Evolutionary conservation across 1,140 invertebrate genomes (phyloP).

Genomic region (Colletes latitarsis): DNA sequence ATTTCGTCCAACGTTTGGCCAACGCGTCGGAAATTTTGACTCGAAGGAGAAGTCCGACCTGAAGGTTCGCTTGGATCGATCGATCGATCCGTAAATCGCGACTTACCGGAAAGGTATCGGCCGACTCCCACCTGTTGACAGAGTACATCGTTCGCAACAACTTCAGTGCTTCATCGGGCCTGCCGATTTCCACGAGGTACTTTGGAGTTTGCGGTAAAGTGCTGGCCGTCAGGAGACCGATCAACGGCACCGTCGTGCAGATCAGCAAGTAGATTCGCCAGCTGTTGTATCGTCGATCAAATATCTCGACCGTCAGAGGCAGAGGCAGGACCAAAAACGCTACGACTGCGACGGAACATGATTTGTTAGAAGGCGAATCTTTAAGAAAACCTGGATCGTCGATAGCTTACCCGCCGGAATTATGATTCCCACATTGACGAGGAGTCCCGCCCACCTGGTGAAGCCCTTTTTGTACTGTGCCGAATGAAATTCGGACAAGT

Average conservation of each 20-base stretch:
- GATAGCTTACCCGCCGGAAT: slow-evolving; percentile 73
- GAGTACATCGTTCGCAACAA: slow-evolving; percentile 78
- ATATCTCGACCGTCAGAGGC: slow-evolving; percentile 68
- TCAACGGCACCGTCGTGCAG: slow-evolving; percentile 72
- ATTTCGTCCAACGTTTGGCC: too few relatives aligned
- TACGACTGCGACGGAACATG: slow-evolving; percentile 74
- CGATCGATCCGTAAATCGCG: not conserved
- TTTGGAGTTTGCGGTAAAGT: slow-evolving; percentile 82
- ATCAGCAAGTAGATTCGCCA: slow-evolving; percentile 83
- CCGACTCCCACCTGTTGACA: slow-evolving; percentile 74
- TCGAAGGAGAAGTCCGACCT: too few relatives aligned
- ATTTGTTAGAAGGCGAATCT: not conserved
- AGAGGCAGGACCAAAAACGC: slow-evolving; percentile 81
- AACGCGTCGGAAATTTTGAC: slow-evolving; percentile 30
- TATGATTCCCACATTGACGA: slow-evolving; percentile 70
- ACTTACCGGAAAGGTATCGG: slow-evolving; percentile 78
- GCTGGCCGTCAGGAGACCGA: slow-evolving; percentile 71
- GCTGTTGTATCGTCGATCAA: slow-evolving; percentile 76
- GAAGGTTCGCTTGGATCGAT: not conserved
- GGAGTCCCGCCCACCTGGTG: slow-evolving; percentile 69
- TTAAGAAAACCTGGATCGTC: slow-evolving; percentile 1
- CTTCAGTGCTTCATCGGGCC: slow-evolving; percentile 73
- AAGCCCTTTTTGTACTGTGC: slow-evolving; percentile 69
- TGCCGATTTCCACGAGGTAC: slow-evolving; percentile 79
- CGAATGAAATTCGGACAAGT: slow-evolving; percentile 77